Evolutionary conservation across 2,113 vertebrate genomes (phyloP).

Genomic region (Odobenus rosmarus): DNA sequence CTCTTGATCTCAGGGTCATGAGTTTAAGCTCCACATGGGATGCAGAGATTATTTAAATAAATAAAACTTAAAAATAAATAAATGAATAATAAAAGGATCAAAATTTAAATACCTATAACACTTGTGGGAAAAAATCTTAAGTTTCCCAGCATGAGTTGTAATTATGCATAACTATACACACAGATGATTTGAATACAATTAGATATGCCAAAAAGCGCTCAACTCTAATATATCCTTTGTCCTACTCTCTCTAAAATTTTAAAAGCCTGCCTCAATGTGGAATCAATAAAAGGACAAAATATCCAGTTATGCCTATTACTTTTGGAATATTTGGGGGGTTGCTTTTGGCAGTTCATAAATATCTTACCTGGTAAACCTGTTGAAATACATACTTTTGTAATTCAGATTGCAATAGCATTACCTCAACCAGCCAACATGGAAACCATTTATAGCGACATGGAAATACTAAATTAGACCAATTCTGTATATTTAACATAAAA

Average conservation of each 20-base stretch:
- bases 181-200: neutral
- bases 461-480: slow-evolving; percentile 26
- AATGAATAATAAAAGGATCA: neutral
- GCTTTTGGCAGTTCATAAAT: slow-evolving; percentile 74
- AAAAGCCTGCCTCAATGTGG: slow-evolving; percentile 2
- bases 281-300: slow-evolving; percentile 72
- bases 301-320: slow-evolving; percentile 73
- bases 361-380: slow-evolving; percentile 68
- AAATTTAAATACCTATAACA: slow-evolving; percentile 12
- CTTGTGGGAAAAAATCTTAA: neutral
- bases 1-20: neutral
- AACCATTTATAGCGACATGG: slow-evolving; percentile 14
- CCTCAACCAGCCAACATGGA: slow-evolving; percentile 28
- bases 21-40: neutral
- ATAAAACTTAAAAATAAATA: neutral
- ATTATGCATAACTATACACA: neutral
- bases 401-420: slow-evolving; percentile 27
- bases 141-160: slow-evolving; percentile 18
- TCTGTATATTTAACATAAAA: neutral
- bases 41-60: neutral
- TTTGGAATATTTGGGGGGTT: slow-evolving; percentile 66
- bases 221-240: slow-evolving; percentile 36
- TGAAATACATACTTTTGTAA: slow-evolving; percentile 26
- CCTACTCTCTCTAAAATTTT: neutral
- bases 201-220: neutral